Conservation (phyloP, 2,113 vertebrate genomes). For the Epinephelus cyanopodus region DNA sequence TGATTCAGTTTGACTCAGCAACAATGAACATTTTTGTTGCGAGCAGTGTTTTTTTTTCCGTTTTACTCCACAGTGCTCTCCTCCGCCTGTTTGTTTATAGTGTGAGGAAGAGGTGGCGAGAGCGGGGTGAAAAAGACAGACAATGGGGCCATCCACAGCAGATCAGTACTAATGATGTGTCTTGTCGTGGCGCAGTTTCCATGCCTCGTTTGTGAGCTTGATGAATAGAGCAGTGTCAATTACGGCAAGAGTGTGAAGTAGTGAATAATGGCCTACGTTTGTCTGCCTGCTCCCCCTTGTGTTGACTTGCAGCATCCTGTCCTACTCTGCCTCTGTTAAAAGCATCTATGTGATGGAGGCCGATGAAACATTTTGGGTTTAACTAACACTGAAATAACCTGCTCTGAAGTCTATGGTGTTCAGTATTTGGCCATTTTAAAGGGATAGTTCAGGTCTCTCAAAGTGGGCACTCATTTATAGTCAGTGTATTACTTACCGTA, state of each 20-base stretch:
- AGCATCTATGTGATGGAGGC: background rate
- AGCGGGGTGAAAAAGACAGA: constrained; percentile 10
- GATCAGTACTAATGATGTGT: constrained; percentile 65
- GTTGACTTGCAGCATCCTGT: constrained; percentile 11
- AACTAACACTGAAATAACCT: background rate
- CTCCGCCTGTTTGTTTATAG: constrained; percentile 35
- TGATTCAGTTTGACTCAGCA: constrained; percentile 27
- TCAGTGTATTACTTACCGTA: too few relatives aligned
- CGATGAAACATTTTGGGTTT: constrained; percentile 10
- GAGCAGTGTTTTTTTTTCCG: background rate
- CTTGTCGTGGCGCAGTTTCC: constrained; percentile 14
- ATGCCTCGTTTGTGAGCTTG: constrained; percentile 42
- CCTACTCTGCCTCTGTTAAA: background rate
- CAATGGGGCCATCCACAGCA: constrained; percentile 41
- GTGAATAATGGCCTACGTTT: constrained; percentile 24
- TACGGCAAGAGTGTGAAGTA: constrained; percentile 11
- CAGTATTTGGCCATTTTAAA: background rate
- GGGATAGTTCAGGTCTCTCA: too few relatives aligned
- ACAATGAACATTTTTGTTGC: constrained; percentile 15
- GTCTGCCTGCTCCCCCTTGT: constrained; percentile 41
- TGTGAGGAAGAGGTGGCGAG: constrained; percentile 7
- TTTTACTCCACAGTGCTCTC: background rate
- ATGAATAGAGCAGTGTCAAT: constrained; percentile 47
- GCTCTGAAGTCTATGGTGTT: background rate
- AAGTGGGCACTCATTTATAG: too few relatives aligned